Base-by-base conservation (phyloP, 2,888 invertebrate genomes). In the Poecilobothrus nobilitatus region DNA sequence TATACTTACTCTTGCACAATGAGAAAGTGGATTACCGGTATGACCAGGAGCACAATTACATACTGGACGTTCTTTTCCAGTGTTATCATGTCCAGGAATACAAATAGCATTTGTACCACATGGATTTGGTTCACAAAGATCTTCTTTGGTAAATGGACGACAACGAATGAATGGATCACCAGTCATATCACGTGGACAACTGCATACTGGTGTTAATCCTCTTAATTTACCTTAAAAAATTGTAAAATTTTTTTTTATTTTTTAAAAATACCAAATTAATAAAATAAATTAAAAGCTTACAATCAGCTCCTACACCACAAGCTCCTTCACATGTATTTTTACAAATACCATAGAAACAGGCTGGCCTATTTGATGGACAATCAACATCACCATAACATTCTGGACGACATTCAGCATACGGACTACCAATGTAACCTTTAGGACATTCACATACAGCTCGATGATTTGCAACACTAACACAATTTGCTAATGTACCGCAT, bases 81-180 rank as follows among this genome's bases (percentile, higher is more conserved):
- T 88, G 71, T 89, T 89, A 79, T 94, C 94, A 77, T 90, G 89
- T 4, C 94, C 94, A 0, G 94, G 92, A 21, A 89, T 88, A 76
- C 94, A 94, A 71, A 80, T 76, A 66, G 81, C 81, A 72, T 82
- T 82, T 18, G 82, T 82, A 63, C 94, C 94, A 74, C 94, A 94
- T n/a, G 93, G 94, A 82, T 93, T 94, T 0, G 93, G 94, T 73
- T 88, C 86, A 78, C 94, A 94, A 5, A 94, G 85, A 77, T 94
- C 94, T 77, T 86, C 93, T 91, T 90, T 89, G 79, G 89, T 89
- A 77, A 92, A 93, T 73, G 90, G 91, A 74, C 93, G 86, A 82
- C 94, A 94, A 77, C 86, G 86, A 2, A 88, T 84, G 81, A 93
- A 94, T 5, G 94, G 94, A 84, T 94, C 89, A 1, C 94, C 94